Conservation (phyloP, 2,113 vertebrate species). For the Leptocoma aspasia region DNA sequence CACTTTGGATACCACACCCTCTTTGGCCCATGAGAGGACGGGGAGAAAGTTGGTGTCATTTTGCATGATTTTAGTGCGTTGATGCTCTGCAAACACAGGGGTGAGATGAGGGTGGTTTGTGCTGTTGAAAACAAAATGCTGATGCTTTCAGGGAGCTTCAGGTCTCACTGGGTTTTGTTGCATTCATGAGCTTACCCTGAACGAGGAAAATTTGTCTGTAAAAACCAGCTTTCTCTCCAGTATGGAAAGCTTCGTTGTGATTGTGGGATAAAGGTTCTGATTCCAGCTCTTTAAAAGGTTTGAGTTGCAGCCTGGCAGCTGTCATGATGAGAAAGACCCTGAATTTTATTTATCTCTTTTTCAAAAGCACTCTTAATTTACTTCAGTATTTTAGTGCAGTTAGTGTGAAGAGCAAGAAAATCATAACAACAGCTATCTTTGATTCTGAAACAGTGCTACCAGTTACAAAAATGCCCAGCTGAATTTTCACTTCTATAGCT, state of each 20-base stretch:
- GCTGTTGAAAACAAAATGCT: neutral
- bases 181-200: neutral
- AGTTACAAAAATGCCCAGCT: neutral
- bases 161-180: neutral
- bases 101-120: neutral
- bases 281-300: neutral
- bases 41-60: neutral
- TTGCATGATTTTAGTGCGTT: neutral
- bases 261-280: neutral
- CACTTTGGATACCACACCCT: neutral
- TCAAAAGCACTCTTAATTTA: neutral
- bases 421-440: neutral
- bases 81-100: too few relatives aligned
- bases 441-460: neutral
- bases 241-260: neutral
- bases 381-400: neutral
- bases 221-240: neutral
- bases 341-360: neutral
- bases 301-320: neutral
- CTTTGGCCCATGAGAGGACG: neutral
- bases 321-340: neutral
- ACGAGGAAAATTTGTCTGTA: neutral
- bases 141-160: neutral
- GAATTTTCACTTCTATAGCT: neutral
- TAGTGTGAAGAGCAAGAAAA: neutral